Percentiles rank a stretch among this genome's conserved stretches.
These are phyloP conservation scores for Cryptus viduatorius DNA, from an alignment of 2,888 invertebrate species.

Conservation along the genomic window DNA sequence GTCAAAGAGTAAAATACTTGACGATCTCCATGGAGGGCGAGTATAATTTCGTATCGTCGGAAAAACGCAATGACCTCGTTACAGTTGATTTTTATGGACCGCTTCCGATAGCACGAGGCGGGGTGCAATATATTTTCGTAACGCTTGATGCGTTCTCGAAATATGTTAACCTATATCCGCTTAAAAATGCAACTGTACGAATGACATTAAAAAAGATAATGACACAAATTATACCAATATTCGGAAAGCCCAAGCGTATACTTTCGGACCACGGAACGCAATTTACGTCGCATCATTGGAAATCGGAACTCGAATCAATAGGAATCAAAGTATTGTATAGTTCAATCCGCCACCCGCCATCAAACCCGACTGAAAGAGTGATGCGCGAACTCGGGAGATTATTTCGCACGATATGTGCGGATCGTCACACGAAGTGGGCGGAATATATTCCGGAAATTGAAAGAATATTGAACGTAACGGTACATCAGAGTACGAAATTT, in stretches of 20 bases:
- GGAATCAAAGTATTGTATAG: slow-evolving; percentile 44
- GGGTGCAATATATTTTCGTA: slow-evolving; percentile 61
- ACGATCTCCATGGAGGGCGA: slow-evolving; percentile 46
- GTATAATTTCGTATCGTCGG: slow-evolving; percentile 36
- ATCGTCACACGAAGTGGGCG: slow-evolving; percentile 64
- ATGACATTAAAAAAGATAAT: slow-evolving; percentile 41
- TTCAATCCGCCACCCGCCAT: slow-evolving; percentile 63
- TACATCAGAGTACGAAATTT: slow-evolving; percentile 61
- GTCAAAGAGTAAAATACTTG: slow-evolving; percentile 60
- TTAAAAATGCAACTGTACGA: slow-evolving; percentile 49
- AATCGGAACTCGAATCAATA: slow-evolving; percentile 14
- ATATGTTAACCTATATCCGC: slow-evolving; percentile 44
- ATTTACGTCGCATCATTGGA: slow-evolving; percentile 54
- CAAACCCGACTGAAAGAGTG: slow-evolving; percentile 60
- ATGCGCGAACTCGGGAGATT: slow-evolving; percentile 66
- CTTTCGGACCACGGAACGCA: slow-evolving; percentile 60
- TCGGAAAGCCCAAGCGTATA: slow-evolving; percentile 46
- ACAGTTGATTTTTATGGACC: slow-evolving; percentile 66
- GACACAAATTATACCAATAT: slow-evolving; percentile 24
- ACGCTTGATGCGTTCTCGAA: slow-evolving; percentile 23
- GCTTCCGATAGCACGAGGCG: slow-evolving; percentile 46
- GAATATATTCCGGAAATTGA: slow-evolving; percentile 53
- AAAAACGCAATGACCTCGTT: slow-evolving; percentile 47
- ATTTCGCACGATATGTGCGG: slow-evolving; percentile 64
- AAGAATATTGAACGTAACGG: slow-evolving; percentile 59